These are phyloP conservation scores for Colletes gigas DNA, from an alignment of 1,140 invertebrate genomes.

Conservation along the genomic window DNA sequence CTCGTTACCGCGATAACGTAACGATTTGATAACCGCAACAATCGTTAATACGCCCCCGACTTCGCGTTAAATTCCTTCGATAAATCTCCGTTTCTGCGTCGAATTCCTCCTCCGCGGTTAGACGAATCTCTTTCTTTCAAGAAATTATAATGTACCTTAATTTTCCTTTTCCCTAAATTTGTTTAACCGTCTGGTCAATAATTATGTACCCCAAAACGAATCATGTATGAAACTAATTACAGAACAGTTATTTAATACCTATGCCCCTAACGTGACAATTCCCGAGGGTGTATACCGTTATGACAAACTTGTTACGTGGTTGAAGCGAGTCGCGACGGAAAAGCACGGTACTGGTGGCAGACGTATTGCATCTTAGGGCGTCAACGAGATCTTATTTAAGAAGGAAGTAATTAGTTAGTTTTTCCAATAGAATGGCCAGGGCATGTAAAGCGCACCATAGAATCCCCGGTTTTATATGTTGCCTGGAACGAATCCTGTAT, in stretches of 20 bases:
- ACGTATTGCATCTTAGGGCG: not conserved
- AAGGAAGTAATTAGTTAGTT: conserved; percentile 13
- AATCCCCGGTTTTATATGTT: conserved; percentile 17
- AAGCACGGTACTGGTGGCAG: not conserved
- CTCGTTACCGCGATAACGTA: conserved; percentile 19
- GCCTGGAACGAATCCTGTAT: not conserved
- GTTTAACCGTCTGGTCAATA: too few relatives aligned
- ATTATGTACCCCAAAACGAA: too few relatives aligned
- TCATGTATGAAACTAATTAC: too few relatives aligned
- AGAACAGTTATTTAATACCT: not conserved
- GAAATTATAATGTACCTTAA: not conserved
- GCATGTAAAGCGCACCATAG: not conserved
- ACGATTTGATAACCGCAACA: conserved; percentile 13
- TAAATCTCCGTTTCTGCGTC: too few relatives aligned
- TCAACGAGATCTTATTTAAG: not conserved
- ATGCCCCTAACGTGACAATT: not conserved
- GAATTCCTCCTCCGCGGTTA: not conserved
- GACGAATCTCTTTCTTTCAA: not conserved
- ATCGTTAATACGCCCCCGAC: not conserved
- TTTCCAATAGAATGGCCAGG: conserved; percentile 3
- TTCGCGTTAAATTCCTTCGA: not conserved
- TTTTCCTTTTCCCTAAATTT: too few relatives aligned
- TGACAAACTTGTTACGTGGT: too few relatives aligned
- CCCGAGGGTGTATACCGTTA: conserved; percentile 7
- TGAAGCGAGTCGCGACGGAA: not conserved